Percentiles rank a stretch among this genome's conserved stretches.
phyloP scores from a whole-genome alignment of 2,113 vertebrate genomes.

The Atrichornis clamosus region DNA sequence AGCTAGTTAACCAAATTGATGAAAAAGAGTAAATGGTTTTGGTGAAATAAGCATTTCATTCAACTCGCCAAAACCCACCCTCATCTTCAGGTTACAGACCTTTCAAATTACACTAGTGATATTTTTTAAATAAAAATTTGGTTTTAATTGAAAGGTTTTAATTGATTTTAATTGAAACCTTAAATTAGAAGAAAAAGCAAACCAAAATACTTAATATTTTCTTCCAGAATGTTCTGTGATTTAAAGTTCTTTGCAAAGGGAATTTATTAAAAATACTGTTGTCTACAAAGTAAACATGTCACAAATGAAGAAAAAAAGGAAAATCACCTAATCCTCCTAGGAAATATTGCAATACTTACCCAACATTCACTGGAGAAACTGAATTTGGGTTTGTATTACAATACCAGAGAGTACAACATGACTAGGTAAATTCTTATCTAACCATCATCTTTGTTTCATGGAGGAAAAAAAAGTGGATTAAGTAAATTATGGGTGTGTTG shows the following conservation, averaged over 20 bases:
- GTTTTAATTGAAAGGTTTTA: not conserved
- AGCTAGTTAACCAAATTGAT: not conserved
- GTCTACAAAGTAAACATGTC: not conserved
- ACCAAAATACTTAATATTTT: not conserved
- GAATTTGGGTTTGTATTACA: not conserved
- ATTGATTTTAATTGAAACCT: too few relatives aligned
- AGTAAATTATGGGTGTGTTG: not conserved
- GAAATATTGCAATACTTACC: not conserved
- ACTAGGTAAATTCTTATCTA: not conserved
- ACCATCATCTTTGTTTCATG: not conserved
- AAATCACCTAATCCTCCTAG: not conserved
- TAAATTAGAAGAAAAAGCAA: not conserved
- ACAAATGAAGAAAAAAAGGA: not conserved
- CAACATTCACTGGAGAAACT: not conserved
- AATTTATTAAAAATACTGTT: not conserved
- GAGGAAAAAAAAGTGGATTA: not conserved
- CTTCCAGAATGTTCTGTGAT: not conserved
- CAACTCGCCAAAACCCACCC: rapidly evolving
- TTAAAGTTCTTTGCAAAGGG: not conserved
- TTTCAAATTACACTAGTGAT: not conserved
- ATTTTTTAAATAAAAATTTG: not conserved
- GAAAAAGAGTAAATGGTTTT: rapidly evolving
- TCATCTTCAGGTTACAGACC: not conserved
- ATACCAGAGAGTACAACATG: not conserved
- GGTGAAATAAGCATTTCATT: not conserved